Conservation (phyloP, 2,113 vertebrate genomes). For the Bettongia penicillata region DNA sequence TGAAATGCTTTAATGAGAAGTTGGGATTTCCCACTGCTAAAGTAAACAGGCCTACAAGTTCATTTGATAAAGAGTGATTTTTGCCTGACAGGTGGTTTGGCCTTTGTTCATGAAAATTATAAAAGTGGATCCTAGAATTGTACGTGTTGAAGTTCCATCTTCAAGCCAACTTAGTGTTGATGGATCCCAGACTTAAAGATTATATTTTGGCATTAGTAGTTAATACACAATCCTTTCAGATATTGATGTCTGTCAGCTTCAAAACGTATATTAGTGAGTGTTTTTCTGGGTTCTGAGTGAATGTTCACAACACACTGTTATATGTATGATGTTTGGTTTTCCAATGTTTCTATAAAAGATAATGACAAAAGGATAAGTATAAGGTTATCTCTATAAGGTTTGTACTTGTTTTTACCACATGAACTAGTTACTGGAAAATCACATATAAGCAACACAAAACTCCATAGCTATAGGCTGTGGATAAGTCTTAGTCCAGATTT, state of each 20-base stretch:
- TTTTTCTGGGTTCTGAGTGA: background rate
- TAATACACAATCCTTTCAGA: background rate
- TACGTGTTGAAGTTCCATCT: background rate
- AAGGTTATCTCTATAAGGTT: background rate
- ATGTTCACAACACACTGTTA: background rate
- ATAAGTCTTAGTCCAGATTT: no score
- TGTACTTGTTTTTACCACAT: background rate
- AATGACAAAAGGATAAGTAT: background rate
- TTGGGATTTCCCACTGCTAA: background rate
- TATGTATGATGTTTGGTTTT: background rate
- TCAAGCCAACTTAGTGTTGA: background rate
- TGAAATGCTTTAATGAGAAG: background rate
- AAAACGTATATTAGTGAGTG: background rate
- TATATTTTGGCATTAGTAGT: background rate
- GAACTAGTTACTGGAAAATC: no score
- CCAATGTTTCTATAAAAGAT: background rate
- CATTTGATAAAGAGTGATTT: background rate
- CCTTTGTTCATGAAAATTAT: background rate
- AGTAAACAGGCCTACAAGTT: background rate
- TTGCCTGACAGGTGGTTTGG: background rate
- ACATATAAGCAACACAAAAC: no score
- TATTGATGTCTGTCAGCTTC: background rate
- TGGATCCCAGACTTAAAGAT: background rate
- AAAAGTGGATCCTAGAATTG: background rate
- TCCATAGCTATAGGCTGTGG: no score